Evolutionary conservation across 2,888 invertebrate species (phyloP).

Genomic region (Hyposoter dolosus): DNA sequence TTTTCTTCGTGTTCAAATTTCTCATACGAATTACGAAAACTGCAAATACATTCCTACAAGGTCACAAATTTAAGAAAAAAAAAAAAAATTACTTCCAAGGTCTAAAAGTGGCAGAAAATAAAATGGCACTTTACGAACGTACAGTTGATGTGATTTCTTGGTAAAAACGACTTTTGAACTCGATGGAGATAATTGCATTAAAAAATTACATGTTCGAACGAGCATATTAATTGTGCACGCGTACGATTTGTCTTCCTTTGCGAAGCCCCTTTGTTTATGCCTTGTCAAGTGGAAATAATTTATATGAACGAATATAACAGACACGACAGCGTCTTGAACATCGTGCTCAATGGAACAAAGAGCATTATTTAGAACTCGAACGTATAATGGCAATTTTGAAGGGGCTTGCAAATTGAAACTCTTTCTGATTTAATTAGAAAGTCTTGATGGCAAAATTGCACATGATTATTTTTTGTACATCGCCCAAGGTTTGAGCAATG

Average conservation of each 20-base stretch:
- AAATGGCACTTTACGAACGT: background rate
- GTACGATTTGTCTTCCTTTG: background rate
- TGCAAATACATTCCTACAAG: too few species aligned
- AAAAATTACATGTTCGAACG: background rate
- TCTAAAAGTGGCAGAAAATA: too few species aligned
- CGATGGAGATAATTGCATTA: background rate
- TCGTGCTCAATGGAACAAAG: background rate
- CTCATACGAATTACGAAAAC: background rate
- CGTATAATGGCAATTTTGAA: background rate
- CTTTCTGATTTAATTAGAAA: background rate
- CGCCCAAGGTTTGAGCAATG: background rate
- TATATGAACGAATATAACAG: background rate
- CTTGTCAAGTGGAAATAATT: constrained; percentile 10
- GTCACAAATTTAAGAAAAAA: too few species aligned
- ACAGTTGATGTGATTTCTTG: background rate
- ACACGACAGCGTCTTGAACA: background rate
- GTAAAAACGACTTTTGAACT: background rate
- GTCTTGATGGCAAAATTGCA: background rate
- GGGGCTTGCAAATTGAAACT: background rate
- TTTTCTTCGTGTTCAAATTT: too few species aligned
- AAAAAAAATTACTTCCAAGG: too few species aligned
- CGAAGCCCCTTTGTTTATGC: background rate
- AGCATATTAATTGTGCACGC: constrained; percentile 18
- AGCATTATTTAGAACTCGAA: background rate
- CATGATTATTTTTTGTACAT: background rate